Percentiles rank a stretch among this genome's conserved stretches.
These are phyloP conservation scores for Zapus hudsonius DNA, from an alignment of 2,113 vertebrate genomes.

Conservation along the genomic window DNA sequence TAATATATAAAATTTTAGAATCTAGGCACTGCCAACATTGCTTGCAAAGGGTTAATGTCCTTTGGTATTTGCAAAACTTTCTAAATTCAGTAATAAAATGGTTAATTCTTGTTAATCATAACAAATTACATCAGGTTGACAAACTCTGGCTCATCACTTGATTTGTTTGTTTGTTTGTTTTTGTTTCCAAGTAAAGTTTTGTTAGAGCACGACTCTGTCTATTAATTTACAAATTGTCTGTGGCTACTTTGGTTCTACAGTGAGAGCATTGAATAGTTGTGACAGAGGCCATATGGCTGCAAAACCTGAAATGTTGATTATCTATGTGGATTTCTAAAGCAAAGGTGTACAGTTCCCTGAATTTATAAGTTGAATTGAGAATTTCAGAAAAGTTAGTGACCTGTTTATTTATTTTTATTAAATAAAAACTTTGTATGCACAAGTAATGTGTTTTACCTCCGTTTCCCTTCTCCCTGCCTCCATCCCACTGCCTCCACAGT, in stretches of 20 bases:
- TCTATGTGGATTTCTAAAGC: background rate
- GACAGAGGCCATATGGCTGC: background rate
- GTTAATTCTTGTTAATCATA: conserved; percentile 17
- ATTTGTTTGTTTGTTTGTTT: background rate
- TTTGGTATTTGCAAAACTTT: background rate
- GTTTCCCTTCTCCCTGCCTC: no score
- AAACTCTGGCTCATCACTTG: no score
- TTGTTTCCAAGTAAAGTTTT: background rate
- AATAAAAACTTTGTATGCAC: no score
- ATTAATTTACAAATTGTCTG: background rate
- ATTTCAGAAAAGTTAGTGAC: background rate
- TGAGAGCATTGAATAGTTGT: background rate
- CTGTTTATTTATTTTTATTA: background rate
- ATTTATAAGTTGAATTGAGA: conserved; percentile 25
- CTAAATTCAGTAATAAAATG: conserved; percentile 25
- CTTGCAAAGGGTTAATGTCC: background rate
- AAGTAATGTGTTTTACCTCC: no score
- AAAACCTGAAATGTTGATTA: background rate
- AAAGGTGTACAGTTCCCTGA: background rate
- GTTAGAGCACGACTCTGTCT: background rate
- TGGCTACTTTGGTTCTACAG: background rate
- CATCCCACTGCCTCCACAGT: no score
- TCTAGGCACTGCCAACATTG: background rate
- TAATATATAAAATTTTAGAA: conserved; percentile 35
- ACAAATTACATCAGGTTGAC: background rate